Conservation (phyloP, 2,113 vertebrate species). For the Corythornis vintsioides region DNA sequence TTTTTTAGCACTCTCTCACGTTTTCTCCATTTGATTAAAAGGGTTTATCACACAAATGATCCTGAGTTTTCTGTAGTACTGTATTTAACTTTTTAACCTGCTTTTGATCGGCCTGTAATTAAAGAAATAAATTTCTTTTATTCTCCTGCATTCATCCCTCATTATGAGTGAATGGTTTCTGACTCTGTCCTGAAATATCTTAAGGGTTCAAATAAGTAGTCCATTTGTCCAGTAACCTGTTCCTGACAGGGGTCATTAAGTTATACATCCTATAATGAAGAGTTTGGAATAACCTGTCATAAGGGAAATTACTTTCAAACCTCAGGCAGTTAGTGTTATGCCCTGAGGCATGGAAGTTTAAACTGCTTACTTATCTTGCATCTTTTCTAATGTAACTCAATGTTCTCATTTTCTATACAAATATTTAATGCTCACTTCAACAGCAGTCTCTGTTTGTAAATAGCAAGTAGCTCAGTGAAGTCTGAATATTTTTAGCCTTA, state of each 20-base stretch:
- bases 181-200: background rate
- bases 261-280: background rate
- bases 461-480: background rate
- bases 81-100: slow-evolving; percentile 52
- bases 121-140: slow-evolving; percentile 53
- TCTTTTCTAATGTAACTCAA: background rate
- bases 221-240: background rate
- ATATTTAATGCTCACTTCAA: background rate
- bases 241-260: background rate
- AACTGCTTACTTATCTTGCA: background rate
- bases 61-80: slow-evolving; percentile 12
- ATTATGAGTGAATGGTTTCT: slow-evolving; percentile 19
- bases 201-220: background rate
- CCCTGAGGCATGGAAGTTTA: background rate
- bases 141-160: slow-evolving; percentile 4
- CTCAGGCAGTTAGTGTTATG: background rate
- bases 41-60: slow-evolving; percentile 16
- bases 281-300: background rate
- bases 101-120: slow-evolving; percentile 62
- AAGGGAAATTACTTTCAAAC: slow-evolving; percentile 9
- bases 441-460: background rate
- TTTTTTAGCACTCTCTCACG: background rate
- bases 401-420: background rate
- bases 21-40: background rate
- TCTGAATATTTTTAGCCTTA: background rate